Percentiles rank a stretch among this genome's conserved stretches.
phyloP scores from a whole-genome alignment of 2,797 vertebrate genomes.

The Rousettus madagascariensis region DNA sequence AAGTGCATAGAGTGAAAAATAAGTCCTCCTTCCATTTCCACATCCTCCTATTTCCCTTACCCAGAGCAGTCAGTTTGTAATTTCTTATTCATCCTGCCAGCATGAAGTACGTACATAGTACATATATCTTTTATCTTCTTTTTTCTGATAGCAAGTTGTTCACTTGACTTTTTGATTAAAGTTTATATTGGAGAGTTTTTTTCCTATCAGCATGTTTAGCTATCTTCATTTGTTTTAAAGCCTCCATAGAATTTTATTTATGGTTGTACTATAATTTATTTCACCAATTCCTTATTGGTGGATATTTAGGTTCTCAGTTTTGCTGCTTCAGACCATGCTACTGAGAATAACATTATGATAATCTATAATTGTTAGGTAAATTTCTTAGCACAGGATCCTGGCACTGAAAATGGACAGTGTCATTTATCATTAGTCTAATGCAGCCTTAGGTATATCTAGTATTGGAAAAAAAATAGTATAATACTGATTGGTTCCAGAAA shows the following conservation, averaged over 20 bases:
- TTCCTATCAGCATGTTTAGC: background rate
- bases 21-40: background rate
- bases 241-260: background rate
- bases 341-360: constrained; percentile 6
- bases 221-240: background rate
- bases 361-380: background rate
- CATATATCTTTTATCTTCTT: background rate
- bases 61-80: background rate
- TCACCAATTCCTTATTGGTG: constrained; percentile 14
- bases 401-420: background rate
- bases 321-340: background rate
- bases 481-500: constrained; percentile 18
- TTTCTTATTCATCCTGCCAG: background rate
- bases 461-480: background rate
- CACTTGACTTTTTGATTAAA: background rate
- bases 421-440: background rate
- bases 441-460: background rate
- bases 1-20: background rate
- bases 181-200: background rate
- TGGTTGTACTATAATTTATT: background rate
- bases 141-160: background rate
- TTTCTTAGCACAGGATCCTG: constrained; percentile 30
- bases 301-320: background rate
- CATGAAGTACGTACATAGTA: background rate
- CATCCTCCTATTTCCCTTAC: background rate